A percentile compares a stretch with the other conserved stretches of the same genome.
Evolutionary conservation across 2,888 invertebrate species (phyloP).

Genomic region (Nomada ferruginata): DNA sequence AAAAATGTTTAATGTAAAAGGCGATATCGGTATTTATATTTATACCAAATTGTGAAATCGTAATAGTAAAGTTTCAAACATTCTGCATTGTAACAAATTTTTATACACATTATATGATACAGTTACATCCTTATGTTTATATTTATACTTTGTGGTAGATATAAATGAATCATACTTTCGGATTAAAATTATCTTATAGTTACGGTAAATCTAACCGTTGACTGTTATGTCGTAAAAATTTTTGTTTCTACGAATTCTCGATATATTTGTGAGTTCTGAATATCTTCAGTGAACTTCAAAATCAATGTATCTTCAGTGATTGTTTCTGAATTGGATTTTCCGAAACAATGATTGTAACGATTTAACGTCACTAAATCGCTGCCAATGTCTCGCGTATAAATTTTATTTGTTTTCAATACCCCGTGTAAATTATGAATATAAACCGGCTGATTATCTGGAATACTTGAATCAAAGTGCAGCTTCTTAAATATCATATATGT

Average conservation of each 20-base stretch:
- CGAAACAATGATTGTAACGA: slow-evolving; percentile 73
- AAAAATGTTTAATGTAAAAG: slow-evolving; percentile 49
- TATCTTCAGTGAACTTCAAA: slow-evolving; percentile 85
- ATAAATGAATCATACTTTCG: slow-evolving; percentile 36
- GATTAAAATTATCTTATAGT: slow-evolving; percentile 20
- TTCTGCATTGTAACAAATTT: slow-evolving; percentile 30
- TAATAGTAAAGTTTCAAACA: slow-evolving; percentile 26
- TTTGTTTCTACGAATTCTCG: slow-evolving; percentile 38
- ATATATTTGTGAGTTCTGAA: slow-evolving; percentile 80
- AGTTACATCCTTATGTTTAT: slow-evolving; percentile 23
- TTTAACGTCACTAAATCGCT: slow-evolving; percentile 74
- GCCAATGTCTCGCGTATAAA: slow-evolving; percentile 62
- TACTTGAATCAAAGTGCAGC: slow-evolving; percentile 64
- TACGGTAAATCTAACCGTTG: slow-evolving; percentile 5
- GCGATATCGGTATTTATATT: slow-evolving; percentile 32
- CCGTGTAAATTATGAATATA: slow-evolving; percentile 74
- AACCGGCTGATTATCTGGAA: slow-evolving; percentile 62
- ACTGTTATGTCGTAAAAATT: neutral
- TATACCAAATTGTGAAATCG: slow-evolving; percentile 14
- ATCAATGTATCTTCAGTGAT: slow-evolving; percentile 85
- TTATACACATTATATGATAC: slow-evolving; percentile 25
- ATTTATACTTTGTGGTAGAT: slow-evolving; percentile 8
- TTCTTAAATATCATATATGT: slow-evolving; percentile 77
- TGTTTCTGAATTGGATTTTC: slow-evolving; percentile 50
- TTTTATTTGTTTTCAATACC: slow-evolving; percentile 51